Percentiles rank a stretch among this genome's conserved stretches.
These are phyloP conservation scores for Sesamia nonagrioides DNA, from an alignment of 1,140 invertebrate species.

Conservation along the genomic window DNA sequence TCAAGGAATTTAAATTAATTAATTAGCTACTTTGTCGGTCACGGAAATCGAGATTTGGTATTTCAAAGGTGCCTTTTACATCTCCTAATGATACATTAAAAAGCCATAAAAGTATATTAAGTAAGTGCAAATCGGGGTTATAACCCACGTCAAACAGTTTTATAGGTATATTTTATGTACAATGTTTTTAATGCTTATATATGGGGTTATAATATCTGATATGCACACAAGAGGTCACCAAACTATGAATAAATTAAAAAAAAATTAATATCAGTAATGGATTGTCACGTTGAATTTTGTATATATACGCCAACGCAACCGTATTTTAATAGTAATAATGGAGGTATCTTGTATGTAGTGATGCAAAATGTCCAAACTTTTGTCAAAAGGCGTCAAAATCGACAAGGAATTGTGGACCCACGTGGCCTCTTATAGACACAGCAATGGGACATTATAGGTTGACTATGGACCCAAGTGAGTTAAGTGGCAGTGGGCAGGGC, in stretches of 20 bases:
- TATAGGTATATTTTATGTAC: slow-evolving; percentile 38
- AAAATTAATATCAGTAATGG: not conserved
- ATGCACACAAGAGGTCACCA: not conserved
- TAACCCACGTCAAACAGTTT: slow-evolving; percentile 7
- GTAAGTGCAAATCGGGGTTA: slow-evolving; percentile 45
- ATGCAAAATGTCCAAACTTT: no score
- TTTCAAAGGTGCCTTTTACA: slow-evolving; percentile 28
- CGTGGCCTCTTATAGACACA: no score
- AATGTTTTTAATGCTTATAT: slow-evolving; percentile 10
- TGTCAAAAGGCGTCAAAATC: no score
- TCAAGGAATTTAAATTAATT: slow-evolving; percentile 29
- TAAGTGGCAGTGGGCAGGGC: no score
- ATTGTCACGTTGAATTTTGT: not conserved
- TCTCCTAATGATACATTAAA: slow-evolving; percentile 41
- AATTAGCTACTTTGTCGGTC: slow-evolving; percentile 25
- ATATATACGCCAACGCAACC: not conserved
- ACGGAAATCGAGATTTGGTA: slow-evolving; percentile 14
- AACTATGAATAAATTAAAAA: slow-evolving; percentile 21
- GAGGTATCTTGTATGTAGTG: no score
- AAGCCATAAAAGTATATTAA: slow-evolving; percentile 31
- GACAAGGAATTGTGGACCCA: no score
- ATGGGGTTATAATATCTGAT: slow-evolving; percentile 11
- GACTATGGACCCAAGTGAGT: no score
- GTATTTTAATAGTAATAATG: not conserved
- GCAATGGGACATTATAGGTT: no score